Evolutionary conservation across 1,140 invertebrate genomes (phyloP), one percentile per base, ranked within the genome.

Genomic region (Conopomorpha cramerella): DNA sequence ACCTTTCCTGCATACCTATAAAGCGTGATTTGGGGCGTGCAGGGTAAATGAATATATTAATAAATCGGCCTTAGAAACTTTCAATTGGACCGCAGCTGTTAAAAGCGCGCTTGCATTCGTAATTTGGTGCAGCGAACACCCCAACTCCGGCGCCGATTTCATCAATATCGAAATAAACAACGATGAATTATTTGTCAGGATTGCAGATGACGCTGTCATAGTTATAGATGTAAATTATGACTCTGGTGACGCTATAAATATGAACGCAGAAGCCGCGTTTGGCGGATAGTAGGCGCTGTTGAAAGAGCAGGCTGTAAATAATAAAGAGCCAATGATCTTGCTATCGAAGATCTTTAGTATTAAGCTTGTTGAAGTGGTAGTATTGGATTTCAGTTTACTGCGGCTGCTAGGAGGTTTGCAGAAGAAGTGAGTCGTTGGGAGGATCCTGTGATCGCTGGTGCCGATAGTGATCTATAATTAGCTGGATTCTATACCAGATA

Each of bases 311-410:
- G 45, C 55, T 54, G 47, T 67, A 68, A 65, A 66, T 61, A 61
- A 63, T 61, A 58, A 45, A 50, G 48, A n/a, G n/a, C 43, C 39
- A 55, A 62, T 44, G 53, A 55, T 55, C 45, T 28, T 39, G 38
- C 57, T 61, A 63, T 66, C 61, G 33, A 30, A 30, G 44, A 54
- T 65, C 64, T 58, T 41, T 49, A 49, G 46, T 47, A 45, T 58
- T 58, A 61, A 62, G 51, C 51, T 52, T 43, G 51, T 55, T 48
- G 46, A 49, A 49, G 46, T 45, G 40, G 44, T n/a, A n/a, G 49
- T 66, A 66, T 73, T 64, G 56, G 56, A 65, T 72, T 67, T 67
- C 67, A 56, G 63, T 70, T 70, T 70, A 73, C 60, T 57, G 48
- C 55, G 41, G 40, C 37, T 43, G 46, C 55, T 55, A 25, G n/a